Evolutionary conservation across 2,888 invertebrate genomes (phyloP).

Genomic region (Caenorhabditis sp.): DNA sequence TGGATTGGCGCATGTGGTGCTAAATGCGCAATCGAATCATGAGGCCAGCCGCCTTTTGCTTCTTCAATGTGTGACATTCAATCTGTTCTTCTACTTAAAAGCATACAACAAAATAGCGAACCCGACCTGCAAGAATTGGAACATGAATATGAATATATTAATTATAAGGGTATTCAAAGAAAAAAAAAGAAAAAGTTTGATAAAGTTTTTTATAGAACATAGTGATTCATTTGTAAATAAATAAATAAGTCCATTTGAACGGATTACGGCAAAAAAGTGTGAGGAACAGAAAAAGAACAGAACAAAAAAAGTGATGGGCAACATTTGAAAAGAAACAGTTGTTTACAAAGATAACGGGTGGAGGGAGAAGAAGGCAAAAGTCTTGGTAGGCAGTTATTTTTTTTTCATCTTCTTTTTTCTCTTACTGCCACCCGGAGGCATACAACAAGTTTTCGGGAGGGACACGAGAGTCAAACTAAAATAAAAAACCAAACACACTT

Average conservation of each 20-base stretch:
- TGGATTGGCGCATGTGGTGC: slow-evolving; percentile 46
- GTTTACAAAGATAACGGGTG: slow-evolving; percentile 32
- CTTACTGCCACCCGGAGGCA: slow-evolving; percentile 2
- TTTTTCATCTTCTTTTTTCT: neutral
- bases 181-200: too few relatives aligned
- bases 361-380: slow-evolving; percentile 4
- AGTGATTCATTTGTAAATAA: too few relatives aligned
- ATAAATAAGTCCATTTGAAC: too few relatives aligned
- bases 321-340: slow-evolving; percentile 18
- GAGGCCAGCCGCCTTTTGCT: slow-evolving; percentile 30
- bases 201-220: too few relatives aligned
- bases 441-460: slow-evolving; percentile 18
- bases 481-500: slow-evolving; percentile 12
- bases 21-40: slow-evolving; percentile 25
- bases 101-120: neutral
- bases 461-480: slow-evolving; percentile 9
- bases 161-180: neutral
- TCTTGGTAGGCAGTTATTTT: neutral
- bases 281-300: neutral
- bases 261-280: neutral
- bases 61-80: slow-evolving; percentile 35
- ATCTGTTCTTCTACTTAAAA: neutral
- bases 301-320: neutral
- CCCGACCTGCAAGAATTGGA: slow-evolving; percentile 1
- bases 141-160: neutral